Conservation (phyloP, 2,797 vertebrate species). For the Silurus lanzhouensis region DNA sequence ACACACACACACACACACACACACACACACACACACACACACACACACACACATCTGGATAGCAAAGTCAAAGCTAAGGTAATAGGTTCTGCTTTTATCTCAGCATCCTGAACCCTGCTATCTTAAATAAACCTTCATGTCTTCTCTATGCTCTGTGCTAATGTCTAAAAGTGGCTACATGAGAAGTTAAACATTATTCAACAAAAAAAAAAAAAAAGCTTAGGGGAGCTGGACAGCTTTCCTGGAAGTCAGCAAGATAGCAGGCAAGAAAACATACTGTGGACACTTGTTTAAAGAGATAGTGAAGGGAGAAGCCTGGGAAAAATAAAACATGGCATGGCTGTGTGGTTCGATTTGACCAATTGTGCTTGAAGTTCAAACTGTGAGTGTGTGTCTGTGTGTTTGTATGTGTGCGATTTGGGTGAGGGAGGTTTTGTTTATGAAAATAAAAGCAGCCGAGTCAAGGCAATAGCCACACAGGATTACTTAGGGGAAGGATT, state of each 20-base stretch:
- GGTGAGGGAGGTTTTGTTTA: slow-evolving; percentile 11
- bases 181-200: slow-evolving; percentile 44
- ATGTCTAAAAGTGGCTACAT: slow-evolving; percentile 20
- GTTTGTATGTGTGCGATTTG: background rate
- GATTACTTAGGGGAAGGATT: slow-evolving; percentile 9
- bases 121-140: slow-evolving; percentile 57
- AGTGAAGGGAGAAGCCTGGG: slow-evolving; percentile 26
- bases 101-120: slow-evolving; percentile 54
- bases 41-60: slow-evolving; percentile 41
- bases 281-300: slow-evolving; percentile 41
- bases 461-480: slow-evolving; percentile 19
- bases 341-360: background rate
- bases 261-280: slow-evolving; percentile 40
- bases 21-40: slow-evolving; percentile 6
- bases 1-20: slow-evolving; percentile 7
- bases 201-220: background rate
- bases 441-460: slow-evolving; percentile 26
- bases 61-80: slow-evolving; percentile 50
- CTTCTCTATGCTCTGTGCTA: slow-evolving; percentile 28
- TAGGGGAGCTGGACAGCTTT: slow-evolving; percentile 29
- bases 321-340: background rate
- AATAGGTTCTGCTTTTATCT: slow-evolving; percentile 66
- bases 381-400: background rate
- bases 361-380: background rate
- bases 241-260: slow-evolving; percentile 46